Percentiles rank a stretch among this genome's conserved stretches.
phyloP scores from a whole-genome alignment of 2,113 vertebrate genomes.

The Paraplagusia blochii region DNA sequence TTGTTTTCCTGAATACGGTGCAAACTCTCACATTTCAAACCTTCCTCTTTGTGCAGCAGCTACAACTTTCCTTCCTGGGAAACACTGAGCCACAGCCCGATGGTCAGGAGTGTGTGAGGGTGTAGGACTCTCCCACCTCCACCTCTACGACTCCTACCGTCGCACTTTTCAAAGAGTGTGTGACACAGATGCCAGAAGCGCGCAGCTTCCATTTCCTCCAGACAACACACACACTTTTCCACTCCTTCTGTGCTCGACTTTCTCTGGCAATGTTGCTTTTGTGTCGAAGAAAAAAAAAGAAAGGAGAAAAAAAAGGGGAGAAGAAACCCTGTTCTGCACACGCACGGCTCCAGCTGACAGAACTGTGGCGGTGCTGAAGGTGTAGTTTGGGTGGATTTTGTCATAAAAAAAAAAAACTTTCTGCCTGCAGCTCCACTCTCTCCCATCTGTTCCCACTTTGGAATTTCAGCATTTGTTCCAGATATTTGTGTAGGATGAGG shows the following conservation, averaged over 20 bases:
- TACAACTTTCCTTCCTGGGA: constrained; percentile 19
- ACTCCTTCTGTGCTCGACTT: constrained; percentile 16
- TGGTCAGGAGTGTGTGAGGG: constrained; percentile 65
- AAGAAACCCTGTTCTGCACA: constrained; percentile 32
- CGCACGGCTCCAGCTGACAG: constrained; percentile 44
- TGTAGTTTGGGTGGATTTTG: constrained; percentile 35
- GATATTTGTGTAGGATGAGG: too few species aligned
- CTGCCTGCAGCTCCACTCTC: background rate
- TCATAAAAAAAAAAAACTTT: constrained; percentile 8
- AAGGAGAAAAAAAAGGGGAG: too few species aligned
- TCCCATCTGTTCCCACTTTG: background rate
- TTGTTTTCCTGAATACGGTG: constrained; percentile 46
- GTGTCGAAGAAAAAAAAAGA: background rate
- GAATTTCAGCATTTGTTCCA: background rate
- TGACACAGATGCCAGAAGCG: constrained; percentile 67
- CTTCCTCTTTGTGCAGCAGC: constrained; percentile 35
- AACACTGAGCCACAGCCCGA: constrained; percentile 58
- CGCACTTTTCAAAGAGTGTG: constrained; percentile 72
- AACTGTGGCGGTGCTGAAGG: constrained; percentile 27
- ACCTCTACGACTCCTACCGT: constrained; percentile 54
- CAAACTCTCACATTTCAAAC: constrained; percentile 40
- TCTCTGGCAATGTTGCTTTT: constrained; percentile 46
- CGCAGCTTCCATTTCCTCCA: constrained; percentile 55
- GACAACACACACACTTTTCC: constrained; percentile 53
- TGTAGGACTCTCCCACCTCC: constrained; percentile 51